These are phyloP conservation scores for Ia io DNA, from an alignment of 2,113 vertebrate species.

Conservation along the genomic window DNA sequence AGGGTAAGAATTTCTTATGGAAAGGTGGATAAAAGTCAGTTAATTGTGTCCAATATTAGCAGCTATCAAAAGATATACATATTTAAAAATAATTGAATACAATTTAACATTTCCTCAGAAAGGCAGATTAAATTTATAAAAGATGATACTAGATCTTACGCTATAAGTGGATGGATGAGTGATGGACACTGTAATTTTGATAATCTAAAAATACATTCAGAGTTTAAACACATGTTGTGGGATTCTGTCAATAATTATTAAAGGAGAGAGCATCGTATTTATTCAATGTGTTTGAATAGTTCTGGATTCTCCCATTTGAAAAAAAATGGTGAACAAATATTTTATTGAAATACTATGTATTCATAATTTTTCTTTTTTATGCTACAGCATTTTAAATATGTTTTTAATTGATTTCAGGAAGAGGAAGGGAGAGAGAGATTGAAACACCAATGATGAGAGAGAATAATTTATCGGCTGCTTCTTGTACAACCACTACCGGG, in stretches of 20 bases:
- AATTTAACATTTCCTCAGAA: neutral
- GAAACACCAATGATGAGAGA: no score
- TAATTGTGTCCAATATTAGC: neutral
- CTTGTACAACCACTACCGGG: no score
- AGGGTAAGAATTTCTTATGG: neutral
- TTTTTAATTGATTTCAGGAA: no score
- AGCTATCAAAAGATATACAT: neutral
- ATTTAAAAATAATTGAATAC: neutral
- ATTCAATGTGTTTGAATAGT: neutral
- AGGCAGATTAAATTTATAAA: constrained; percentile 19
- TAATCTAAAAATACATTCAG: neutral
- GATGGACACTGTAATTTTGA: no score
- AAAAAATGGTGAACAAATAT: neutral
- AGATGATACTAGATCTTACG: neutral
- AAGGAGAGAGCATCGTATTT: neutral
- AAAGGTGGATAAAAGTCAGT: neutral
- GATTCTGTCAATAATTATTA: neutral
- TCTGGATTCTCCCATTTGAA: neutral
- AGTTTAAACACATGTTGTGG: neutral
- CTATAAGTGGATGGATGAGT: neutral
- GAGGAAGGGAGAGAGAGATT: no score
- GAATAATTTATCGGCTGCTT: no score
- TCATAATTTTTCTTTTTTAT: neutral
- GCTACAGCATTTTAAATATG: no score
- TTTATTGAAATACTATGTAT: neutral